Evolutionary conservation across 2,888 invertebrate species (phyloP), one percentile per base, ranked within the genome.

Genomic region (Sarcophaga variegata): DNA sequence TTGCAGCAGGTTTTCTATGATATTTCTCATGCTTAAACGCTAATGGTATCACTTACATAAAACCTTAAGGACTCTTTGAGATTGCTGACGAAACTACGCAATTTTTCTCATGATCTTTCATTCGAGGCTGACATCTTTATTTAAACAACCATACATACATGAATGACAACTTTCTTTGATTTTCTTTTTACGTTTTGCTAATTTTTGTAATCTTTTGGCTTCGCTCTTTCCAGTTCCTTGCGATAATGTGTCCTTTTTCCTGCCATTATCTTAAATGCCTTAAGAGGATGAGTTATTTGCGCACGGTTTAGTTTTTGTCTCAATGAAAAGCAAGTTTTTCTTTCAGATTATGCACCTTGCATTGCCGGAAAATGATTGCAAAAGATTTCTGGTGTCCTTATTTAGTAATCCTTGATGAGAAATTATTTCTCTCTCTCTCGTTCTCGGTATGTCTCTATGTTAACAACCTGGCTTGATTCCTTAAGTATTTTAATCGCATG

Each of bases 281-380:
- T 89, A 88, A 89, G 89, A 88, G 90, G 89, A 90, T 92, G 90
- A 93, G 91, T 91, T 89, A 89, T 89, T 91, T 91, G 91, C 92
- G 91, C 92, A 92, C 91, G 91, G 90, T 91, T 92, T 91, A 80
- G 27, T 76, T 84, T 64, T 59, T 12, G 25, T 66, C 59, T 59
- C 17, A 49, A 54, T 54, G 54, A 54, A 54, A 54, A 54, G 54
- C 12, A 54, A 54, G 54, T 54, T 17, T 45, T 45, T 12, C 20
- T 45, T 45, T 10, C 3, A 67, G 17, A 72, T 71, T 14, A 71
- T 71, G 74, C 81, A 86, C 83, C 83, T 81, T 86, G 83, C 37
- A 37, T 37, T 37, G 37, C 37, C 6, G 37, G 37, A 0, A 37
- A 6, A 37, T 37, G 6, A 37, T 37, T 37, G 37, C 82, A 10